A percentile compares a stretch with the other conserved stretches of the same genome.
These are phyloP conservation scores for Trachemys scripta DNA, from an alignment of 2,113 vertebrate species.

Conservation along the genomic window DNA sequence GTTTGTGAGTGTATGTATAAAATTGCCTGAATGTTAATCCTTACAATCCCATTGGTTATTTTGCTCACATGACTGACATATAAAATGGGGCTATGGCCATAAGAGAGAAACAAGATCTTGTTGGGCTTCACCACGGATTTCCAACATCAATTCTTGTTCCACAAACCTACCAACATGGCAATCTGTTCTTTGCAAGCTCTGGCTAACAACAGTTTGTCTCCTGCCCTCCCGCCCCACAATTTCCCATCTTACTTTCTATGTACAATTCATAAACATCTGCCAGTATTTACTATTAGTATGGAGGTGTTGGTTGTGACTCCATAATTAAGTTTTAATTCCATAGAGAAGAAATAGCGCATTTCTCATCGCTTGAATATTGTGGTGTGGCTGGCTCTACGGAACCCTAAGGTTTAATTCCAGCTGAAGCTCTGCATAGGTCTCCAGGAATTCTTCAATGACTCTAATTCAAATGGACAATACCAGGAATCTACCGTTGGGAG, in stretches of 20 bases:
- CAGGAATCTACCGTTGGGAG: not conserved
- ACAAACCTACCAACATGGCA: not conserved
- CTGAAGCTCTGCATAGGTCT: not conserved
- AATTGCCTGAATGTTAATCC: not conserved
- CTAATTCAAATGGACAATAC: not conserved
- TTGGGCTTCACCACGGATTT: not conserved
- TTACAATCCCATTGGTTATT: slow-evolving; percentile 6
- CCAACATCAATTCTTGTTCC: not conserved
- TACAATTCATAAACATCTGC: slow-evolving; percentile 18
- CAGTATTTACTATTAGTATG: not conserved
- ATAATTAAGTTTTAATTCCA: not conserved
- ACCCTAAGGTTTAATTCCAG: not conserved
- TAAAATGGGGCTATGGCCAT: not conserved
- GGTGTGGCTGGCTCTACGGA: not conserved
- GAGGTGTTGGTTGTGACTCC: slow-evolving; percentile 27
- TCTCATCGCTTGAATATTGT: not conserved
- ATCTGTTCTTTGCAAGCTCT: not conserved
- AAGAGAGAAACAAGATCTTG: not conserved
- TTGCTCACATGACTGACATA: not conserved
- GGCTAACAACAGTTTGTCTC: not conserved
- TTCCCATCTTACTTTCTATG: not conserved
- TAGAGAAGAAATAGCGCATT: not conserved
- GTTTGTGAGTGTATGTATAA: not conserved
- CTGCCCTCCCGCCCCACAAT: not conserved
- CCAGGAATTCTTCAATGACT: not conserved